Percentiles rank a stretch among this genome's conserved stretches.
These are phyloP conservation scores for Lordiphosa mommai DNA, from an alignment of 1,140 invertebrate species.

Conservation along the genomic window DNA sequence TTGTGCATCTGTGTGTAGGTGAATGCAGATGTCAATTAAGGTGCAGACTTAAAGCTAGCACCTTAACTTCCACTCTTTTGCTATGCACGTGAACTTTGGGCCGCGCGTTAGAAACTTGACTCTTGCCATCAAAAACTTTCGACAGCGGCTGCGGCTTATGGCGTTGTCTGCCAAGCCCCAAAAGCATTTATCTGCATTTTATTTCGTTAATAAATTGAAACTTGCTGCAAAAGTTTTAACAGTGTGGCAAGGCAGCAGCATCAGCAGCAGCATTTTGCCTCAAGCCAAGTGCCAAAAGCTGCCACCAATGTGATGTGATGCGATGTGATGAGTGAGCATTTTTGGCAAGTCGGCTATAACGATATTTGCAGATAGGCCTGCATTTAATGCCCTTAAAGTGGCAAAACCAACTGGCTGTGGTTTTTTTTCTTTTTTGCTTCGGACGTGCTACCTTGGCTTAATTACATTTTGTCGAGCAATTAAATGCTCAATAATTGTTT, in stretches of 20 bases:
- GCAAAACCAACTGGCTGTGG: background rate
- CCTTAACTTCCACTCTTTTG: conserved; percentile 17
- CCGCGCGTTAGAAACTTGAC: conserved; percentile 33
- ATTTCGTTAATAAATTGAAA: conserved; percentile 77
- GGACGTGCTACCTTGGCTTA: conserved; percentile 70
- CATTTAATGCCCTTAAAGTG: conserved; percentile 38
- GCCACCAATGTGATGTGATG: conserved; percentile 18
- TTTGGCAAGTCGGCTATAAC: conserved; percentile 11
- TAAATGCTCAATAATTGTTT: conserved; percentile 77
- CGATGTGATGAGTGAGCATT: conserved; percentile 12
- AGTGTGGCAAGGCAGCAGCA: conserved; percentile 7
- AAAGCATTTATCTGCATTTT: conserved; percentile 70
- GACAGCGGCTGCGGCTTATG: conserved; percentile 57
- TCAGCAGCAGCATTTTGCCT: conserved; percentile 10
- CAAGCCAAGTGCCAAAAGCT: conserved; percentile 29
- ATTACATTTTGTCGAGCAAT: conserved; percentile 76
- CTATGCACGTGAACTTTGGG: background rate
- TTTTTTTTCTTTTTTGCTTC: conserved; percentile 41
- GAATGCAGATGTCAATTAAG: conserved; percentile 34
- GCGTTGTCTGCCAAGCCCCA: conserved; percentile 19
- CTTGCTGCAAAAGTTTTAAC: conserved; percentile 57
- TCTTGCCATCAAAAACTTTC: conserved; percentile 58
- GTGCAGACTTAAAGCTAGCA: conserved; percentile 28
- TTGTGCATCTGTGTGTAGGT: background rate
- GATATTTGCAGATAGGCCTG: conserved; percentile 41